phyloP scores from a whole-genome alignment of 2,113 vertebrate genomes.

The Cephalopterus ornatus region DNA sequence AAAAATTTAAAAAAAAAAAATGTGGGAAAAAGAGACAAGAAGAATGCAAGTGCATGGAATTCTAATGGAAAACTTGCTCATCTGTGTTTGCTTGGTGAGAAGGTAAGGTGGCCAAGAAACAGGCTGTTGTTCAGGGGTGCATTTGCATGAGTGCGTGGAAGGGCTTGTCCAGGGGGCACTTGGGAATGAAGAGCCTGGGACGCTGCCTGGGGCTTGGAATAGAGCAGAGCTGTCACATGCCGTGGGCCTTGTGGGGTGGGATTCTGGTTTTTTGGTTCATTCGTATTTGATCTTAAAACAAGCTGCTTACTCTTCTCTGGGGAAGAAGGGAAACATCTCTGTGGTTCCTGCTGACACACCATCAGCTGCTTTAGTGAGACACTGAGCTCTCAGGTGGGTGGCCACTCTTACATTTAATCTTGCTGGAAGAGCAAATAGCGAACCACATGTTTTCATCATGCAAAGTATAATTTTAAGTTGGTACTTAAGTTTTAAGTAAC shows the following conservation, averaged over 20 bases:
- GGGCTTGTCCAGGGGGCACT: background rate
- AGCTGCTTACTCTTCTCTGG: background rate
- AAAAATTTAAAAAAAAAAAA: background rate
- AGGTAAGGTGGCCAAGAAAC: background rate
- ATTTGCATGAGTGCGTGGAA: accelerated
- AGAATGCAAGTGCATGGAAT: background rate
- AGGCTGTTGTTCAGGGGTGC: accelerated
- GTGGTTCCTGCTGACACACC: background rate
- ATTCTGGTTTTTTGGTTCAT: background rate
- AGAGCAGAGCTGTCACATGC: background rate
- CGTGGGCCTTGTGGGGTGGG: accelerated
- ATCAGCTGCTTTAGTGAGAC: background rate
- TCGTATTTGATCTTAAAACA: background rate
- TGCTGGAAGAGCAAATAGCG: background rate
- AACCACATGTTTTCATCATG: background rate
- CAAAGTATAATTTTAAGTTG: background rate
- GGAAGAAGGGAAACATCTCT: background rate
- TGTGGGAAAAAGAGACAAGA: background rate
- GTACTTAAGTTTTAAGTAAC: background rate
- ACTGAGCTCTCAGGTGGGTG: background rate
- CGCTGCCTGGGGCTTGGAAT: background rate
- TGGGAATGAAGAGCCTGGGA: accelerated
- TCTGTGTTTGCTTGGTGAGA: background rate
- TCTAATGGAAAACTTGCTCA: background rate
- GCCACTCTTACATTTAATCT: background rate